Conservation (phyloP, 1,140 invertebrate genomes). For the Acromyrmex heyeri region DNA sequence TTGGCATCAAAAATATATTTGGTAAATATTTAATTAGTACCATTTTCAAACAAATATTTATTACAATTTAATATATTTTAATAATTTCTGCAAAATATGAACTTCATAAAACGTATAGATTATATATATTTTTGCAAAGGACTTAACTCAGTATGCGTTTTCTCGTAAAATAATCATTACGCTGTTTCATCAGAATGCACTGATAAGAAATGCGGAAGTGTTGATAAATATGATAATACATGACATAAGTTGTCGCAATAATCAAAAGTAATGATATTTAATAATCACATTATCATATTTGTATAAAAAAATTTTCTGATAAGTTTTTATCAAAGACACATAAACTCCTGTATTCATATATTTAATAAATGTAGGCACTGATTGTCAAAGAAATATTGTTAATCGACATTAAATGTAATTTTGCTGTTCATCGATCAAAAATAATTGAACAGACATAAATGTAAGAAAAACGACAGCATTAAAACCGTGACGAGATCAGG, state of each 20-base stretch:
- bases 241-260: not conserved
- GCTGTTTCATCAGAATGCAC: not conserved
- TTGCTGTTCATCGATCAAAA: not conserved
- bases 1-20: too few relatives aligned
- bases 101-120: not conserved
- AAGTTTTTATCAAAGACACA: not conserved
- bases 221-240: not conserved
- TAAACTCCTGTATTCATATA: not conserved
- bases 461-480: not conserved
- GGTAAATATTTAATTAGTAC: too few relatives aligned
- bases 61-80: too few relatives aligned
- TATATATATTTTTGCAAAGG: not conserved
- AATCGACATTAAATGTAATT: not conserved
- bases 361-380: not conserved
- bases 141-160: not conserved
- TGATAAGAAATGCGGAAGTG: not conserved
- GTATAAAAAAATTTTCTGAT: not conserved
- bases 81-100: not conserved
- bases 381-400: not conserved
- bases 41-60: too few relatives aligned
- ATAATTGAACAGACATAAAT: not conserved
- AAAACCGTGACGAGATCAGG: not conserved
- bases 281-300: not conserved
- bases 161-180: not conserved
- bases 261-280: not conserved